Base-by-base conservation (phyloP, 2,797 vertebrate species). In the Masticophis lateralis region DNA sequence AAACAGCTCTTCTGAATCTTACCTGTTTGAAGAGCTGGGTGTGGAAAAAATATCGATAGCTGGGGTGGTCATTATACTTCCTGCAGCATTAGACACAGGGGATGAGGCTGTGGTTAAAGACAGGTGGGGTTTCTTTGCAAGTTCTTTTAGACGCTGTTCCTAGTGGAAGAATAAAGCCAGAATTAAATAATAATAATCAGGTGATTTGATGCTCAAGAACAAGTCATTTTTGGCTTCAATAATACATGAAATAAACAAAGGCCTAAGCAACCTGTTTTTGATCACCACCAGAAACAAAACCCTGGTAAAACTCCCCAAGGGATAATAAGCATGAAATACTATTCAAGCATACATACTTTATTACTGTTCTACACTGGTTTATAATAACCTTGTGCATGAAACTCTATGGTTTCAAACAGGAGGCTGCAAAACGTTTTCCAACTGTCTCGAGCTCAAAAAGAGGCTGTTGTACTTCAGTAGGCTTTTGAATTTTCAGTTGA, bases 121-220 rank as follows among this genome's bases (percentile, higher is more conserved):
- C 97, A 97, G 97, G 95, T 99, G 99, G 94, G 99, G 98, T 98
- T 99, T 99, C 98, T 99, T 99, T 88, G 99, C 99, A 94, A 99
- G 98, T 96, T 99, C 99, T 98, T 99, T 99, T 96, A 99, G 98
- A 96, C 99, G 98, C 91, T 99, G 99, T 79, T 99, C 99, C 99
- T 99, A 95, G 96, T 94, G 94, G 95, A 32, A 83, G 4, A 96
- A 97, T 53, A 43, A 11, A 96, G 60, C 69, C 89, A 93, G 90
- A 66, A 10, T 96, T 92, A 97, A 91, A 92, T 92, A 97, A 91
- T 92, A 98, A 91, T 92, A 95, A 96, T 87, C 90, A 83, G 74
- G 74, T 43, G 10, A 43, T 43, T 4, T 22, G 32, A 37, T 10
- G 7, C 3, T 18, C 18, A 43, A 79, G 32, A 79, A 79, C 8